These are phyloP conservation scores for Antennarius maculatus DNA, from an alignment of 2,797 vertebrate genomes.

Conservation along the genomic window DNA sequence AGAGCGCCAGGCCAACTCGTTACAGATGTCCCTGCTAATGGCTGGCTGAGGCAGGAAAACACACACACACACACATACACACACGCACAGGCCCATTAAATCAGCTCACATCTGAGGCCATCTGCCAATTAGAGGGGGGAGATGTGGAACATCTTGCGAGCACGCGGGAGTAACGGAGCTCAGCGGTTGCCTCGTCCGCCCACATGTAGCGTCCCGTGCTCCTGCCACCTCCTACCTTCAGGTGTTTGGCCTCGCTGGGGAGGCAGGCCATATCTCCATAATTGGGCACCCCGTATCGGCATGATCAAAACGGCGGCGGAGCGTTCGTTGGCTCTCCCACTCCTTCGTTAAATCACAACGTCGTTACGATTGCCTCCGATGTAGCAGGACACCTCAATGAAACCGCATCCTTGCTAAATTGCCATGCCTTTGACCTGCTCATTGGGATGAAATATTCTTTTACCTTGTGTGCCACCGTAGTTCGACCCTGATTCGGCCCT, in stretches of 20 bases:
- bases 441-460: slow-evolving; percentile 53
- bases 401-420: slow-evolving; percentile 54
- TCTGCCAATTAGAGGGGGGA: slow-evolving; percentile 81
- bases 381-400: slow-evolving; percentile 43
- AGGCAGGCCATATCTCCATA: slow-evolving; percentile 62
- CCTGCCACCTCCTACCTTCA: slow-evolving; percentile 62
- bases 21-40: slow-evolving; percentile 84
- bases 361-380: slow-evolving; percentile 38
- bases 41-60: slow-evolving; percentile 78
- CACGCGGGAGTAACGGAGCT: slow-evolving; percentile 65
- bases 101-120: slow-evolving; percentile 78
- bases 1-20: slow-evolving; percentile 75
- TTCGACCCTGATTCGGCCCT: slow-evolving; percentile 1
- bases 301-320: slow-evolving; percentile 68
- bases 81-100: slow-evolving; percentile 76
- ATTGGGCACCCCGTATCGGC: slow-evolving; percentile 72
- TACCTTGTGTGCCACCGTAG: slow-evolving; percentile 27
- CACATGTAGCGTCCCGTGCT: slow-evolving; percentile 49
- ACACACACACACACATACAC: slow-evolving; percentile 44
- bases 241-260: slow-evolving; percentile 67
- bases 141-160: slow-evolving; percentile 81
- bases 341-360: slow-evolving; percentile 32
- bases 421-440: slow-evolving; percentile 31
- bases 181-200: slow-evolving; percentile 66
- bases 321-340: slow-evolving; percentile 54